Evolutionary conservation across 2,888 invertebrate genomes (phyloP), one percentile per base, ranked within the genome.

Genomic region (Apodemia hepburni): DNA sequence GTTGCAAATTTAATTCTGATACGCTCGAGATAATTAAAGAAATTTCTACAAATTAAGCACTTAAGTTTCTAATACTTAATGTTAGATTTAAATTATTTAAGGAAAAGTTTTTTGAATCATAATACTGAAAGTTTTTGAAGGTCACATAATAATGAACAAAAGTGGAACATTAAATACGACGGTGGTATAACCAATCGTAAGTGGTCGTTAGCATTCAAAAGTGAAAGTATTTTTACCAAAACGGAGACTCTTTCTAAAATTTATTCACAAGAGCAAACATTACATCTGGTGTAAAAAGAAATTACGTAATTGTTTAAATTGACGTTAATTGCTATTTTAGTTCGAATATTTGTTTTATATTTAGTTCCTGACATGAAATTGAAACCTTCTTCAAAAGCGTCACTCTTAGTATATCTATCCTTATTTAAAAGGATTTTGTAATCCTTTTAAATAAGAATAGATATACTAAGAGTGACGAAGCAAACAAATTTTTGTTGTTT

Each of bases 191-290:
- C 54, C 54, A 57, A 57, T 57, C 27, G 54, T 29, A 57, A 57
- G 54, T 57, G 54, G 54, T 57, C 54, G 54, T 57, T 57, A 27
- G 54, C 54, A 29, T 57, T 57, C 54, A 29, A 57, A 57, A 57
- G 54, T 57, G 54, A 57, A 57, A 57, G 54, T 57, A 29, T 57
- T 57, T 22, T 57, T 5, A 29, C 54, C 27, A 57, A 57, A 57
- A 29, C 45, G 54, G 54, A 27, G 54, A 57, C 54, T 57, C 45
- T 57, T 57, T 57, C 54, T 29, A 57, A 57, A 57, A 57, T 27
- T 57, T 27, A 57, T 57, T 57, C 54, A 57, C 15, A 54, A 27
- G 15, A 57, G 18, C 29, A 29, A 57, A 22, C 51, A n/a, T 51
- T 51, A 57, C 54, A 57, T 57, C 27, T 27, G 15, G 54, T 57